A percentile compares a stretch with the other conserved stretches of the same genome.
Conservation (phyloP, 2,113 vertebrate genomes). For the Tetrax tetrax region DNA sequence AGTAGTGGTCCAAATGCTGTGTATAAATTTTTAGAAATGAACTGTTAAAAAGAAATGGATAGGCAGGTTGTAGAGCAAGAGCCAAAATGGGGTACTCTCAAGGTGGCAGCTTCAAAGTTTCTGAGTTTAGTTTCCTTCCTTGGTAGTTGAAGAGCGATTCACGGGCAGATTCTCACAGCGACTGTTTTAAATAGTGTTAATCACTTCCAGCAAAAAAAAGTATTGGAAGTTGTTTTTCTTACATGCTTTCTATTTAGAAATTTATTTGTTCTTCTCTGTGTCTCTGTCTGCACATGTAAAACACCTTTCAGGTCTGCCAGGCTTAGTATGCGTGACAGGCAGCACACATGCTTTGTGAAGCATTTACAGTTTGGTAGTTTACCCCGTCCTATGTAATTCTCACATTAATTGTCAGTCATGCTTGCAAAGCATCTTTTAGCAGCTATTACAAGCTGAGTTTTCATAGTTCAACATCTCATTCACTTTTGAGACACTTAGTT, state of each 20-base stretch:
- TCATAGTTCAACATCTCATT: not conserved
- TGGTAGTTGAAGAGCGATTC: not conserved
- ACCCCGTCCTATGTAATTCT: not conserved
- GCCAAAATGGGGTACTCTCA: not conserved
- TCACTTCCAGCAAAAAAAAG: not conserved
- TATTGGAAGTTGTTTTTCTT: not conserved
- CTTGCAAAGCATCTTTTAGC: not conserved
- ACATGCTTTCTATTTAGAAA: not conserved
- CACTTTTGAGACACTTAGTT: not conserved
- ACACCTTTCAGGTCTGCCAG: not conserved
- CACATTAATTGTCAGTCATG: not conserved
- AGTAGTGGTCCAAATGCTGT: not conserved
- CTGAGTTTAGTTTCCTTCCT: not conserved
- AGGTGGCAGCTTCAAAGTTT: not conserved
- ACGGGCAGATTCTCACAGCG: not conserved
- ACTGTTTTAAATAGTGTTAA: not conserved
- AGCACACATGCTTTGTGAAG: not conserved
- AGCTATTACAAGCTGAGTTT: not conserved
- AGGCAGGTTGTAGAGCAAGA: not conserved
- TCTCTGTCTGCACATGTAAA: not conserved
- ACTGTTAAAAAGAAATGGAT: not conserved
- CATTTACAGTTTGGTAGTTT: not conserved
- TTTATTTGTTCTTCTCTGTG: not conserved
- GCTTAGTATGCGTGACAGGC: not conserved
- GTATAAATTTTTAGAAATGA: not conserved